Conservation (phyloP, 1,140 invertebrate genomes). For the Drosophila gunungcola region DNA sequence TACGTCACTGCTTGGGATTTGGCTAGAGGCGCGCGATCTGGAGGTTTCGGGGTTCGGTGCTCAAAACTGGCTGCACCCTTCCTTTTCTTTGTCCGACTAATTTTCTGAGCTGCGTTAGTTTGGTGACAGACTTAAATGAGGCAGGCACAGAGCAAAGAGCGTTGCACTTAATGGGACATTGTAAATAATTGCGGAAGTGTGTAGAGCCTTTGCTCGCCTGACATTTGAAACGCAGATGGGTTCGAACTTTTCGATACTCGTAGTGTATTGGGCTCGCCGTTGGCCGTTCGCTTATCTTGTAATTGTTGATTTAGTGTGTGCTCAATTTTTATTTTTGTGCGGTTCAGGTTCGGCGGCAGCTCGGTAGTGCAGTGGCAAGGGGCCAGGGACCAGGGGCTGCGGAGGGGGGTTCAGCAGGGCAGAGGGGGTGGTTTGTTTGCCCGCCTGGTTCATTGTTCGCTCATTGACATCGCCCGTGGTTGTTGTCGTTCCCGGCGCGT, state of each 20-base stretch:
- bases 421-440: conserved; percentile 52
- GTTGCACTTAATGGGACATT: conserved; percentile 68
- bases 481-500: conserved; percentile 65
- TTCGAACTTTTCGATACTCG: conserved; percentile 32
- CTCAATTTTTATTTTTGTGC: conserved; percentile 75
- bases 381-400: conserved; percentile 13
- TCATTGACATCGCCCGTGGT: conserved; percentile 66
- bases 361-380: conserved; percentile 18
- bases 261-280: conserved; percentile 23
- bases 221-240: conserved; percentile 54
- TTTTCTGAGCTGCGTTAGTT: conserved; percentile 36
- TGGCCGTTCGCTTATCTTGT: conserved; percentile 71
- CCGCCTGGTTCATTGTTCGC: conserved; percentile 76
- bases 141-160: conserved; percentile 58
- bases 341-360: conserved; percentile 44
- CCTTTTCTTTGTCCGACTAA: conserved; percentile 51
- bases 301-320: conserved; percentile 82
- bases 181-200: conserved; percentile 80
- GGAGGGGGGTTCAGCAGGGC: conserved; percentile 1
- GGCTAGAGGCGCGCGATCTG: conserved; percentile 12
- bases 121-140: conserved; percentile 44
- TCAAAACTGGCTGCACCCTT: conserved; percentile 56
- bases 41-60: conserved; percentile 15
- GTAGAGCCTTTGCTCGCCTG: conserved; percentile 37
- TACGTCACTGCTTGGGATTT: conserved; percentile 14